A percentile compares a stretch with the other conserved stretches of the same genome.
Conservation (phyloP, 2,113 vertebrate species). For the Callithrix jacchus region DNA sequence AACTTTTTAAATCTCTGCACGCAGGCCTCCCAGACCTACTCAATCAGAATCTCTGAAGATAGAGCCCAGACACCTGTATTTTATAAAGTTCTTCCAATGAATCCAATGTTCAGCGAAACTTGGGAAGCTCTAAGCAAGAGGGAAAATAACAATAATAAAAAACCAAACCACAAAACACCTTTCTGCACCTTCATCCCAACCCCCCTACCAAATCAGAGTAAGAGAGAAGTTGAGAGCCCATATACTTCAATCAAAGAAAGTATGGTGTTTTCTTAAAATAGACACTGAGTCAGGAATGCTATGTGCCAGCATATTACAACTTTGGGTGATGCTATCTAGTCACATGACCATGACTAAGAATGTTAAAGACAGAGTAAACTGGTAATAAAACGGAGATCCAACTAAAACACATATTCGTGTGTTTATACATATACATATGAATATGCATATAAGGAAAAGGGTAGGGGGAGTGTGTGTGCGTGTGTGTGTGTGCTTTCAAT, state of each 20-base stretch:
- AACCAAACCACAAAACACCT: not conserved
- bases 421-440: not conserved
- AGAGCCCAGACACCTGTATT: not conserved
- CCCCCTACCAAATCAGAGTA: not conserved
- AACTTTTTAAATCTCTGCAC: not conserved
- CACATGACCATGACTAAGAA: not conserved
- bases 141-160: not conserved
- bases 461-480: too few relatives aligned
- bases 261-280: not conserved
- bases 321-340: not conserved
- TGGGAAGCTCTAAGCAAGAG: not conserved
- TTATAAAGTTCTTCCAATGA: not conserved
- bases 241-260: not conserved
- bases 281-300: not conserved
- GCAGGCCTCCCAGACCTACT: not conserved
- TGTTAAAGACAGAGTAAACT: not conserved
- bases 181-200: not conserved
- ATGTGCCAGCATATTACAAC: not conserved
- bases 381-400: not conserved
- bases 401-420: not conserved
- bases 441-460: not conserved
- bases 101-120: not conserved
- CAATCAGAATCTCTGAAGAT: not conserved
- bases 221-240: not conserved
- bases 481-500: not conserved